Conservation (phyloP, 2,113 vertebrate species). For the Nothoprocta pentlandii region DNA sequence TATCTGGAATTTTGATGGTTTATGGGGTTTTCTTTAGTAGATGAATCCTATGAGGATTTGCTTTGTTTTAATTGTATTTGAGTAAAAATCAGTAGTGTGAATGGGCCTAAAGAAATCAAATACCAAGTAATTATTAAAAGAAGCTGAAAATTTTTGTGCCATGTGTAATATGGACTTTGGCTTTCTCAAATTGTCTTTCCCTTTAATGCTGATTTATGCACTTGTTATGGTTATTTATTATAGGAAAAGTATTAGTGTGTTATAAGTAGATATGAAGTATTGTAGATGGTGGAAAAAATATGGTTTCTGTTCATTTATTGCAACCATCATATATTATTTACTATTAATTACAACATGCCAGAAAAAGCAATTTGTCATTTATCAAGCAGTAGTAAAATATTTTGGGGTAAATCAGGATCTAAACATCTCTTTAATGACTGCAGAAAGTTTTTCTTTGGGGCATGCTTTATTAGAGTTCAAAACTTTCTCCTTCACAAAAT, state of each 20-base stretch:
- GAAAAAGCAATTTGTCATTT: constrained; percentile 40
- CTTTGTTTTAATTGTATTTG: background rate
- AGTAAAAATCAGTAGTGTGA: background rate
- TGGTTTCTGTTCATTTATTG: constrained; percentile 19
- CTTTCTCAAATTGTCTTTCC: constrained; percentile 28
- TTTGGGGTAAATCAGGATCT: background rate
- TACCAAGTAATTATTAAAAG: background rate
- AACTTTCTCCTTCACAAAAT: background rate
- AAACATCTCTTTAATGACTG: background rate
- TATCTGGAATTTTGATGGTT: background rate
- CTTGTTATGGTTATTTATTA: constrained; percentile 45
- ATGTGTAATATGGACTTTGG: background rate
- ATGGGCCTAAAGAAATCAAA: constrained; percentile 24
- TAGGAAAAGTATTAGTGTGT: background rate
- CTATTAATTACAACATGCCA: constrained; percentile 13
- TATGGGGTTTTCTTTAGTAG: background rate
- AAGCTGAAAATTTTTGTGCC: constrained; percentile 44
- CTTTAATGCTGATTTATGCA: constrained; percentile 50
- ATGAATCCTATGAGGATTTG: background rate
- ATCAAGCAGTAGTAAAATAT: constrained; percentile 21
- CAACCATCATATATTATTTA: constrained; percentile 28
- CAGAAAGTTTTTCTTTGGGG: background rate
- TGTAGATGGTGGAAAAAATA: constrained; percentile 27
- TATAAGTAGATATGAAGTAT: constrained; percentile 40
- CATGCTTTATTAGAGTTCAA: background rate